Conservation (phyloP, 2,888 invertebrate genomes). For the Leptinotarsa juncta region DNA sequence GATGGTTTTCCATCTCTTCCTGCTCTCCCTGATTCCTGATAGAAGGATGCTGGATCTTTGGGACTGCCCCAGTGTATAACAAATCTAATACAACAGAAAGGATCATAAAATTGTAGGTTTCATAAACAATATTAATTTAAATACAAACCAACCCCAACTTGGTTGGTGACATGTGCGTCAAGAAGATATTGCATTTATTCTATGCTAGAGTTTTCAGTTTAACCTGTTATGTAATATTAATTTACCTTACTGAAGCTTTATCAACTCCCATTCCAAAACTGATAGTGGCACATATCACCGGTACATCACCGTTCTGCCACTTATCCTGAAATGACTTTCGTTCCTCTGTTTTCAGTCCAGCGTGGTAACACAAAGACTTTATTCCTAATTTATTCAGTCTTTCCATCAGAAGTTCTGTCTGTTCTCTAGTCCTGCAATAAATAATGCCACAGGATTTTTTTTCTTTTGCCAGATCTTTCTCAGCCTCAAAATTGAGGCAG, state of each 20-base stretch:
- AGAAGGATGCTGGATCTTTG: conserved; percentile 94
- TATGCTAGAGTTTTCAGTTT: too few species aligned
- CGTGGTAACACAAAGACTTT: conserved; percentile 88
- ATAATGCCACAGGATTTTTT: conserved; percentile 52
- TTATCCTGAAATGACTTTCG: conserved; percentile 85
- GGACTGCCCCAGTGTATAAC: conserved; percentile 98
- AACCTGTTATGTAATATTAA: neutral
- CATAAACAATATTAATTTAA: neutral
- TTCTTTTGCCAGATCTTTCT: conserved; percentile 60
- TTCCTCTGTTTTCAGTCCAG: conserved; percentile 81
- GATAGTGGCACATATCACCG: conserved; percentile 95
- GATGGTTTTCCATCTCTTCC: conserved; percentile 94
- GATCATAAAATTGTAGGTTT: neutral
- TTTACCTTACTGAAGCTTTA: conserved; percentile 87
- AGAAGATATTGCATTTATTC: too few species aligned
- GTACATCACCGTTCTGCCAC: conserved; percentile 90
- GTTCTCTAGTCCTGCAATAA: conserved; percentile 81
- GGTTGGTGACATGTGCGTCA: too few species aligned
- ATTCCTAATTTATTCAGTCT: conserved; percentile 81
- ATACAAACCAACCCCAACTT: neutral
- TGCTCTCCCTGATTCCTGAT: conserved; percentile 96
- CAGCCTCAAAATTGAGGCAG: conserved; percentile 73
- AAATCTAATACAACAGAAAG: conserved; percentile 71
- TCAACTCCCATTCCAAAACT: conserved; percentile 99
- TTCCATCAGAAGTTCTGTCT: conserved; percentile 86